Conservation (phyloP, 2,797 vertebrate species). For the Melanotaenia trifasciata region DNA sequence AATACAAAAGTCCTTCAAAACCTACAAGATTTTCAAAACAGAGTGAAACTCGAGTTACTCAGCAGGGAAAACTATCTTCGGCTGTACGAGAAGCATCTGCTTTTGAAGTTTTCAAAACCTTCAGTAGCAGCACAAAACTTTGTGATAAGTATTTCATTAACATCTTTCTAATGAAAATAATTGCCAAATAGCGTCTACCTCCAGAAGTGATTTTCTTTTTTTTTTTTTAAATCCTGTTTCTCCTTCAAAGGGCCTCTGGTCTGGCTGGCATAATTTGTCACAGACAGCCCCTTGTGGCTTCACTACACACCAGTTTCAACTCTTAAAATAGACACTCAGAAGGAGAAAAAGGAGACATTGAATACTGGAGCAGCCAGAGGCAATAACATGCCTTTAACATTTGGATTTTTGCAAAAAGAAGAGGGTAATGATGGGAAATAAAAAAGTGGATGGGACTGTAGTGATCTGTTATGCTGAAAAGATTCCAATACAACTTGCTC, state of each 20-base stretch:
- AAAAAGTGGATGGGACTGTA: background rate
- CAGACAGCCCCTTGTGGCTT: slow-evolving; percentile 56
- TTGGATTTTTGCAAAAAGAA: slow-evolving; percentile 25
- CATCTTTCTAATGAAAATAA: background rate
- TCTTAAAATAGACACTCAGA: slow-evolving; percentile 70
- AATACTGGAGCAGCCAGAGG: slow-evolving; percentile 41
- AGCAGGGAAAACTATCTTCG: background rate
- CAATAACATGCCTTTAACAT: slow-evolving; percentile 39
- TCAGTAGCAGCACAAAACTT: background rate
- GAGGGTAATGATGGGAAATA: background rate
- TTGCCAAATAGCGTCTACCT: slow-evolving; percentile 4
- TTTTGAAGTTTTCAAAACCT: background rate
- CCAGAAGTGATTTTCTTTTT: slow-evolving; percentile 11
- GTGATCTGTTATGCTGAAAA: too few species aligned
- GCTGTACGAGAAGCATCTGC: background rate
- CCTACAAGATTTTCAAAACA: background rate
- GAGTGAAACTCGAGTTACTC: too few species aligned
- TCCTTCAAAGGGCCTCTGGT: slow-evolving; percentile 41
- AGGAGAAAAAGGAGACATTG: slow-evolving; percentile 49
- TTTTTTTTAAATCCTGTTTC: slow-evolving; percentile 1
- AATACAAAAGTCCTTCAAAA: background rate
- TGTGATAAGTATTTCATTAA: background rate
- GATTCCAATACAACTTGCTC: too few species aligned
- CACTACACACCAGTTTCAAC: slow-evolving; percentile 55
- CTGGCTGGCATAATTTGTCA: slow-evolving; percentile 54